Conservation (phyloP, 1,140 invertebrate genomes). For the Popillia japonica region DNA sequence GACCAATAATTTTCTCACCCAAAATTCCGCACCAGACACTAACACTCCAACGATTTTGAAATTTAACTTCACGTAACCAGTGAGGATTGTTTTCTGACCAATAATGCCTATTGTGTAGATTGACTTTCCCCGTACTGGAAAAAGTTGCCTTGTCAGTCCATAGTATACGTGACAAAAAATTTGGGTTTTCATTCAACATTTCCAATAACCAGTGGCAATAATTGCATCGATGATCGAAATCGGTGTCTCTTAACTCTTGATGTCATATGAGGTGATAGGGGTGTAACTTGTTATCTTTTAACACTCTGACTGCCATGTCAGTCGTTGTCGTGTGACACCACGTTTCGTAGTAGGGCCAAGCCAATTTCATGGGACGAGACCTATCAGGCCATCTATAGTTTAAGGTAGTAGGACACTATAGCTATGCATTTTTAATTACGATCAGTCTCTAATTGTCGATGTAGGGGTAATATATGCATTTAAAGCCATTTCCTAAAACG, state of each 20-base stretch:
- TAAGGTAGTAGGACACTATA: no score
- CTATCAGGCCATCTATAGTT: no score
- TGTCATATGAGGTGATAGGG: not conserved
- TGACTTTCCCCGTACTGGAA: not conserved
- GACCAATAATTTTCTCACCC: not conserved
- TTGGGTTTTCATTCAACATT: not conserved
- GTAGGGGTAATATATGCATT: no score
- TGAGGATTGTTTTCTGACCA: not conserved
- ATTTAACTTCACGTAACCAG: conserved; percentile 1
- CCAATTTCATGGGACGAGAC: no score
- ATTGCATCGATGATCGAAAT: not conserved
- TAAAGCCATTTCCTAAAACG: no score
- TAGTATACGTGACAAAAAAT: not conserved
- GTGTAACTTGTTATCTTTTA: not conserved
- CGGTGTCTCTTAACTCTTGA: not conserved
- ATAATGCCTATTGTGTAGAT: not conserved
- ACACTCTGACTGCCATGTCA: no score
- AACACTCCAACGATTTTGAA: conserved; percentile 6
- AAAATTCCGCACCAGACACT: not conserved
- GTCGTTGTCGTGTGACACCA: no score
- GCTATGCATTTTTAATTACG: no score
- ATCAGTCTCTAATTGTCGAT: no score
- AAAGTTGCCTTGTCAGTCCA: not conserved
- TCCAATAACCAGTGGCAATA: not conserved
- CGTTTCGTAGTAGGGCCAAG: no score